These are phyloP conservation scores for Clepsis dumicolana DNA, from an alignment of 2,888 invertebrate genomes.

Conservation along the genomic window DNA sequence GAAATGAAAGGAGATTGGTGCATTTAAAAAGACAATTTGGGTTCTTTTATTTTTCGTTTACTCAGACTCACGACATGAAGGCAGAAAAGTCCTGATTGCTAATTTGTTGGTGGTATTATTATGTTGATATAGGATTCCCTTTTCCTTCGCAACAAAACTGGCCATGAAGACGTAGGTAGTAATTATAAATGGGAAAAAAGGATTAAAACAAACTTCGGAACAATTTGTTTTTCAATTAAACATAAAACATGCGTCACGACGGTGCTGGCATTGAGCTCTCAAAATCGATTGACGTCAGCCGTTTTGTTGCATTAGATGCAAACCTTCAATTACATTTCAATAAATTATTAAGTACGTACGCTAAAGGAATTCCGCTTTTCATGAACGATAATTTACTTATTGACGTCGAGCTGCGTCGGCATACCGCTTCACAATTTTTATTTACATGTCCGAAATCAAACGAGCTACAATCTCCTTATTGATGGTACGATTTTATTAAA, in stretches of 20 bases:
- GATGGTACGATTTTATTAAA: conserved; percentile 1
- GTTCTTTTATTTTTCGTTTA: conserved; percentile 1
- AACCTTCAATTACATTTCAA: conserved; percentile 44
- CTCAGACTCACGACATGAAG: not conserved
- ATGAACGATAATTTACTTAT: conserved; percentile 35
- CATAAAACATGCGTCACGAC: conserved; percentile 34
- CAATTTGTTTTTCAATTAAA: conserved; percentile 40
- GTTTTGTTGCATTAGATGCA: conserved; percentile 39
- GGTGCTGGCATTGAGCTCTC: conserved; percentile 42
- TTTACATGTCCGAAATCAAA: conserved; percentile 25
- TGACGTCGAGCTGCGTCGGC: not conserved
- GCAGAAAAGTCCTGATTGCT: not conserved
- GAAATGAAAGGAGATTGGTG: conserved; percentile 10
- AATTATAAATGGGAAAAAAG: conserved; percentile 18
- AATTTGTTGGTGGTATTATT: not conserved
- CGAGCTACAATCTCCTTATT: conserved; percentile 8
- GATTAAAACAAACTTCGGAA: conserved; percentile 6
- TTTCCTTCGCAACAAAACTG: not conserved
- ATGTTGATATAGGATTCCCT: not conserved
- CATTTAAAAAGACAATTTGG: conserved; percentile 20
- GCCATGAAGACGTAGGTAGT: conserved; percentile 3
- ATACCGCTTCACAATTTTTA: conserved; percentile 4
- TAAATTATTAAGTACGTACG: conserved; percentile 42
- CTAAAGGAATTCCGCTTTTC: conserved; percentile 44
- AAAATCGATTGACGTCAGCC: conserved; percentile 42